Evolutionary conservation across 2,113 vertebrate species (phyloP).

Genomic region (Malurus cyaneus): DNA sequence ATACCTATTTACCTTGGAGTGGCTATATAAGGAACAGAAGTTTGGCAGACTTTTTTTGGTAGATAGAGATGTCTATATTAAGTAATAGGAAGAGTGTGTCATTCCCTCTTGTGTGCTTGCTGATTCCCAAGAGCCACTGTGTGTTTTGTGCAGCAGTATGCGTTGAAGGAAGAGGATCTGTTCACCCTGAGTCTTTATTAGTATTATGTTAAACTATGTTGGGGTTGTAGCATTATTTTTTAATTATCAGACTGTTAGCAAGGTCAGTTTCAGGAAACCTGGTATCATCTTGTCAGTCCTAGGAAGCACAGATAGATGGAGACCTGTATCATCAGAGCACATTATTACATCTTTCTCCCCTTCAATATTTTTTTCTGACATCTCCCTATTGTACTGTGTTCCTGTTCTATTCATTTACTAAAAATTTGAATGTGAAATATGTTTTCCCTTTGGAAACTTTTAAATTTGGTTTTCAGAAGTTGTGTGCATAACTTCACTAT

Average conservation of each 20-base stretch:
- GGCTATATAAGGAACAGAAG: constrained; percentile 28
- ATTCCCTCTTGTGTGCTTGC: background rate
- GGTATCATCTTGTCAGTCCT: background rate
- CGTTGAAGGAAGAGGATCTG: background rate
- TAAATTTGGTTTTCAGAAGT: background rate
- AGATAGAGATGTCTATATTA: constrained; percentile 27
- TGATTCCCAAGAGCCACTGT: background rate
- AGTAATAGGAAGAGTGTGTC: constrained; percentile 28
- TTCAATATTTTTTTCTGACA: background rate
- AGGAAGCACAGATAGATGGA: background rate
- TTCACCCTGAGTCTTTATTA: background rate
- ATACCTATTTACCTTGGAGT: constrained; percentile 16
- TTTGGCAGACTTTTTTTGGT: background rate
- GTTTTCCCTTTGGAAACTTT: background rate
- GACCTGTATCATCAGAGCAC: background rate
- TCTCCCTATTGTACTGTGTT: background rate
- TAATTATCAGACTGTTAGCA: background rate
- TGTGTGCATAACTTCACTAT: background rate
- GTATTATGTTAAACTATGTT: rapidly evolving
- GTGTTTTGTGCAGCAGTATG: background rate
- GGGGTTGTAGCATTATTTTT: background rate
- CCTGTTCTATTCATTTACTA: background rate
- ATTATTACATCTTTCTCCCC: background rate
- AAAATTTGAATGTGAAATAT: background rate
- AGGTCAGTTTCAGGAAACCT: background rate